Conservation (phyloP, 2,888 invertebrate species). For the Orthonevra nobilis region DNA sequence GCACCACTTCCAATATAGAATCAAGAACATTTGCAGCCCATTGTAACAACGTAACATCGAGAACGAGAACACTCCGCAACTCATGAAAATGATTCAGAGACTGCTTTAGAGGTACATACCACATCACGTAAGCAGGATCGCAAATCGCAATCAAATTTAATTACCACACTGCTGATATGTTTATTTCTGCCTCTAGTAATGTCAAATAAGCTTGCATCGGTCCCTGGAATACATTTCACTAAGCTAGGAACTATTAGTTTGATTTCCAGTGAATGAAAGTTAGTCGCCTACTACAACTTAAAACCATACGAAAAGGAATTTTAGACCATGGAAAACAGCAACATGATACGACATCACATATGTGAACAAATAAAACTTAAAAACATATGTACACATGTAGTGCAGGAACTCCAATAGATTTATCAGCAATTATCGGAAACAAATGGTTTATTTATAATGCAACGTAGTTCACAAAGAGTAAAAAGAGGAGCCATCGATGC, state of each 20-base stretch:
- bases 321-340: slow-evolving; percentile 18
- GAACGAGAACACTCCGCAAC: too few relatives aligned
- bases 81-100: too few relatives aligned
- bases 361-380: neutral
- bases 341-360: neutral
- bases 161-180: too few relatives aligned
- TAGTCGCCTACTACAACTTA: slow-evolving; percentile 46
- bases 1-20: slow-evolving; percentile 18
- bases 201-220: neutral
- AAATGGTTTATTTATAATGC: neutral
- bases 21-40: too few relatives aligned
- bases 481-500: slow-evolving; percentile 35
- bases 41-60: too few relatives aligned
- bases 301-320: slow-evolving; percentile 19
- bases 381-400: neutral
- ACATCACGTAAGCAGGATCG: too few relatives aligned
- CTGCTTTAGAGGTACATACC: too few relatives aligned
- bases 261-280: slow-evolving; percentile 26
- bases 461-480: neutral
- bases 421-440: slow-evolving; percentile 9
- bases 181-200: too few relatives aligned
- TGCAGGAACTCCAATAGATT: neutral
- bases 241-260: slow-evolving; percentile 8
- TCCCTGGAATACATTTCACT: slow-evolving; percentile 32
- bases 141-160: too few relatives aligned